phyloP scores from a whole-genome alignment of 2,113 vertebrate species.

The Labeo rohita region DNA sequence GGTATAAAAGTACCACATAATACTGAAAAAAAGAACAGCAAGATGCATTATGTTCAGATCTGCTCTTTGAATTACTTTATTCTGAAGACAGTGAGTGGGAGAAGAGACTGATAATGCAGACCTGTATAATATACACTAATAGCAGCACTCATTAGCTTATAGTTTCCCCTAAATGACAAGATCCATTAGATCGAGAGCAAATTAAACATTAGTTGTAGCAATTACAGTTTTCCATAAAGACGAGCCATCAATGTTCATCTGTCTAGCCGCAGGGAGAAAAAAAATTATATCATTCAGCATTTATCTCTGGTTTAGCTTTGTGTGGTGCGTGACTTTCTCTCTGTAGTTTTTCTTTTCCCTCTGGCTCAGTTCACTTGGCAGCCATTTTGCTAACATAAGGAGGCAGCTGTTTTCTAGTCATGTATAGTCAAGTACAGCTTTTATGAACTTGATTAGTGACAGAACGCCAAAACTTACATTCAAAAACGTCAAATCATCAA shows the following conservation, averaged over 20 bases:
- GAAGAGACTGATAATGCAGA: constrained; percentile 40
- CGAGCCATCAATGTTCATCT: constrained; percentile 25
- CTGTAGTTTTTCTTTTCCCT: background rate
- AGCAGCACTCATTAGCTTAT: constrained; percentile 41
- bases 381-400: background rate
- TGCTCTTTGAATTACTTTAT: background rate
- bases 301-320: background rate
- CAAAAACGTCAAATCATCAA: background rate
- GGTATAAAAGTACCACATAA: background rate
- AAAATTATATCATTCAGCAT: background rate
- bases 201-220: constrained; percentile 49
- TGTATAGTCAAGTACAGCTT: background rate
- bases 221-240: constrained; percentile 48
- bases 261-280: background rate
- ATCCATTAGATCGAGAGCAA: constrained; percentile 51
- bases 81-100: background rate
- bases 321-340: background rate
- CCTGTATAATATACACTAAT: constrained; percentile 47
- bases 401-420: background rate
- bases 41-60: background rate
- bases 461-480: background rate
- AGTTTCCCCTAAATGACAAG: constrained; percentile 48
- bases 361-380: background rate
- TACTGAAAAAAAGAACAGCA: background rate
- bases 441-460: background rate